phyloP scores from a whole-genome alignment of 53 echinoderm and acorn worm genomes.

The Henricia sp. region DNA sequence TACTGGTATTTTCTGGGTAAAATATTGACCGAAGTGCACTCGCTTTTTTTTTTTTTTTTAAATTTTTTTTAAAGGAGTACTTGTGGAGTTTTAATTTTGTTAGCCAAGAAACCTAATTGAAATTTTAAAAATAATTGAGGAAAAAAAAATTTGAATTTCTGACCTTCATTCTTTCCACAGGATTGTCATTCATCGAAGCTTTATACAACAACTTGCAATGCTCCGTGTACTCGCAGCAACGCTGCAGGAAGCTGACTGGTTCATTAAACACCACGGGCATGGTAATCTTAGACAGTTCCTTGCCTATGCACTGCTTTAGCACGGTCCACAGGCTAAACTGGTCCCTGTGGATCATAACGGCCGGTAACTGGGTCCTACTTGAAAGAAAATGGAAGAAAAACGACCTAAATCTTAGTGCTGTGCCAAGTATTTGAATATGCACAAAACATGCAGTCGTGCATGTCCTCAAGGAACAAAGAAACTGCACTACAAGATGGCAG shows the following conservation, averaged over 20 bases:
- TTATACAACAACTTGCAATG: constrained; percentile 87
- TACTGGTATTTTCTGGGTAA: no score
- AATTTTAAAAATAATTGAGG: no score
- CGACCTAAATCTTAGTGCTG: not conserved
- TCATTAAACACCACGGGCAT: constrained; percentile 99
- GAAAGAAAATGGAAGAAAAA: not conserved
- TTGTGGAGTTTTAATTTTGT: no score
- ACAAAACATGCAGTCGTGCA: no score
- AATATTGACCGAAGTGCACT: no score
- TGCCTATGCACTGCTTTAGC: constrained; percentile 96
- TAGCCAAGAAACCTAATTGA: no score
- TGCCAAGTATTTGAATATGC: not conserved
- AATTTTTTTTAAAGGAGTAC: no score
- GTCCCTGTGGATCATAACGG: constrained; percentile 78
- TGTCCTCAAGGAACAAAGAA: no score
- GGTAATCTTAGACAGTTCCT: constrained; percentile 96
- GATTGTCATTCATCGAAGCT: constrained; percentile 83
- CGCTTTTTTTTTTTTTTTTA: no score
- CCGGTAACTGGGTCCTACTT: constrained; percentile 72
- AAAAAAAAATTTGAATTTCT: no score
- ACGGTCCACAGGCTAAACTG: constrained; percentile 96
- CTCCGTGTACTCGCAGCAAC: constrained; percentile 94
- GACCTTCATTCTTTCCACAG: constrained; percentile 94
- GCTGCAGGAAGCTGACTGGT: constrained; percentile 94
- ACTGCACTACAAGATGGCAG: no score